Conservation (phyloP, 2,888 invertebrate genomes). For the Spilarctia lutea region DNA sequence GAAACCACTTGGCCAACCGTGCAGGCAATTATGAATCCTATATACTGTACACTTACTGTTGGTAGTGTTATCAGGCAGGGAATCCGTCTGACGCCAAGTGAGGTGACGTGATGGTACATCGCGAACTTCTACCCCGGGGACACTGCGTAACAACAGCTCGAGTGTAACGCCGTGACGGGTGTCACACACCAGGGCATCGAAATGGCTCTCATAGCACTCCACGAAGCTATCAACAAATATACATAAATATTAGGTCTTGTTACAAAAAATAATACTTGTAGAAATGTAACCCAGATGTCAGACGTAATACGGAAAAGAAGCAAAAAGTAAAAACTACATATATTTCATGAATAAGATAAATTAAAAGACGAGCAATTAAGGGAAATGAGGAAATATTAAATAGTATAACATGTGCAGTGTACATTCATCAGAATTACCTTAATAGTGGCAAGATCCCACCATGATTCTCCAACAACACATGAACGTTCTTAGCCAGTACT, state of each 20-base stretch:
- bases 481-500: constrained; percentile 88
- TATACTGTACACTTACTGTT: constrained; percentile 60
- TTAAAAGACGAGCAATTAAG: neutral
- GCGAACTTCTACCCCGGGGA: constrained; percentile 88
- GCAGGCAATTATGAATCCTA: neutral
- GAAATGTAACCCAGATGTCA: neutral
- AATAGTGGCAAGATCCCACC: constrained; percentile 92
- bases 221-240: constrained; percentile 87
- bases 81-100: constrained; percentile 54
- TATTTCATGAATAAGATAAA: neutral
- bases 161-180: constrained; percentile 92
- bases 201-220: constrained; percentile 92
- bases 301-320: neutral
- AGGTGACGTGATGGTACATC: constrained; percentile 78
- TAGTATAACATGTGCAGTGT: neutral
- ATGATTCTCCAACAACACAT: constrained; percentile 90
- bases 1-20: too few species aligned
- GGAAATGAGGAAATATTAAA: too few species aligned
- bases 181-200: constrained; percentile 87
- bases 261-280: neutral
- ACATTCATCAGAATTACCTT: constrained; percentile 83
- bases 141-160: constrained; percentile 95
- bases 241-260: neutral
- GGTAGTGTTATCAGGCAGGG: constrained; percentile 51
- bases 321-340: too few species aligned